These are phyloP conservation scores for silkworm (Bombyx mori) DNA, from an alignment of 1,140 invertebrate species.

Conservation along the genomic window ASM3026992v2 NC_085131.1:9763001-9763500, in stretches of 20 bases:
- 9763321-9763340: slow-evolving; percentile 33
- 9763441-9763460: slow-evolving; percentile 47
- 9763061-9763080: too few species aligned
- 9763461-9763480: slow-evolving; percentile 55
- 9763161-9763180: slow-evolving; percentile 48
- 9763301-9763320: slow-evolving; percentile 37
- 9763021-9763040: too few species aligned
- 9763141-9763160: slow-evolving; percentile 50
- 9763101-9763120: slow-evolving; percentile 51
- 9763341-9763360: slow-evolving; percentile 40
- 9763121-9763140: slow-evolving; percentile 43
- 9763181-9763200: slow-evolving; percentile 47
- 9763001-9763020: too few species aligned
- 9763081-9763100: slow-evolving; percentile 42
- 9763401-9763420: slow-evolving; percentile 58
- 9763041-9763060: too few species aligned
- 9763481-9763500: slow-evolving; percentile 50
- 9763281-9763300: neutral
- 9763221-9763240: slow-evolving; percentile 32
- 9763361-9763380: slow-evolving; percentile 29
- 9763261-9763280: neutral
- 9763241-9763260: too few species aligned
- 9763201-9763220: slow-evolving; percentile 46
- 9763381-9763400: slow-evolving; percentile 41
- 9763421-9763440: slow-evolving; percentile 53